Conservation (phyloP, 2,113 vertebrate genomes). For the Prochilodus magdalenae region DNA sequence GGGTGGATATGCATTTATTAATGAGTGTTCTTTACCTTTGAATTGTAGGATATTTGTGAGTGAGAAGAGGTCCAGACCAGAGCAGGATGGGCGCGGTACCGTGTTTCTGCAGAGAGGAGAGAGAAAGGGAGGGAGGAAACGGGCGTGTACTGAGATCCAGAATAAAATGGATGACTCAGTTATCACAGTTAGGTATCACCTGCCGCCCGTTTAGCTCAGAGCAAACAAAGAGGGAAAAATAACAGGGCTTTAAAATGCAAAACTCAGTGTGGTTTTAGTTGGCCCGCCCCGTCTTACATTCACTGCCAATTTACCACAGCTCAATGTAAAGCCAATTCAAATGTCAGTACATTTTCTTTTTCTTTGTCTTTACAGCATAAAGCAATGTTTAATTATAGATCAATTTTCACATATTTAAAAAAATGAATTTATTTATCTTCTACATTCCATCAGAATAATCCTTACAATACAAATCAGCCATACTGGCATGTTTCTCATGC, state of each 20-base stretch:
- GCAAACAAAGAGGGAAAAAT: not conserved
- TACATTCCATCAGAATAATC: not conserved
- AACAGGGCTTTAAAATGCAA: not conserved
- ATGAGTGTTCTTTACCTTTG: not conserved
- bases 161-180: constrained; percentile 33
- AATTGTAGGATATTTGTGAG: constrained; percentile 14
- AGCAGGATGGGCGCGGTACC: not conserved
- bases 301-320: not conserved
- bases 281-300: not conserved
- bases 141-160: constrained; percentile 1
- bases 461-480: too few species aligned
- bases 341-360: not conserved
- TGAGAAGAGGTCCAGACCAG: constrained; percentile 3
- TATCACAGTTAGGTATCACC: constrained; percentile 22
- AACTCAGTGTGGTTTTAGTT: not conserved
- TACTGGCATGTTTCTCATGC: not conserved
- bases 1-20: not conserved
- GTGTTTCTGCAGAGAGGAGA: constrained; percentile 4
- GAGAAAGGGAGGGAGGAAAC: not conserved
- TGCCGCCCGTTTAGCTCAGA: not conserved
- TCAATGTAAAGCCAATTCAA: not conserved
- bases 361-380: not conserved
- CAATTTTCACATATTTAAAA: not conserved
- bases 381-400: not conserved
- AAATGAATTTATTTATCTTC: not conserved